Conservation (phyloP, 2,797 vertebrate genomes). For the Danio aesculapii region DNA sequence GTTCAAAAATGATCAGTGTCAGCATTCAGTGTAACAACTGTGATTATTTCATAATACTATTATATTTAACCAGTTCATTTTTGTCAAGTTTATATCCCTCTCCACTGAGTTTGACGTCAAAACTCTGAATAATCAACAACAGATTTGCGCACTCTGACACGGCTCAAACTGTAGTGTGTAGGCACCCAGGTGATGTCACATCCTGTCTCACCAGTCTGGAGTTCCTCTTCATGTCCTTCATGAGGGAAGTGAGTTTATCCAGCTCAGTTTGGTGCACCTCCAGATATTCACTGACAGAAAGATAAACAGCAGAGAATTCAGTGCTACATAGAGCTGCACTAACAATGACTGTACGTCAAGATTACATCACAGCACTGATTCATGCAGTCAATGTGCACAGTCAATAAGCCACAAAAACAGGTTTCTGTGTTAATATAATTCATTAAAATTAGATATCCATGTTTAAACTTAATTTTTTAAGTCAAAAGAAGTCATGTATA, state of each 20-base stretch:
- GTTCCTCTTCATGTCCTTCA: slow-evolving; percentile 99
- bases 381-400: not conserved
- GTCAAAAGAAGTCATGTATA: too few species aligned
- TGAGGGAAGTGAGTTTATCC: slow-evolving; percentile 92
- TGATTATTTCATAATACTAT: not conserved
- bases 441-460: too few species aligned
- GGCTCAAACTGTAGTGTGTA: not conserved
- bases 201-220: slow-evolving; percentile 91
- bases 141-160: not conserved
- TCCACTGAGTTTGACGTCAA: not conserved
- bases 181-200: not conserved
- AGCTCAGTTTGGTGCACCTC: slow-evolving; percentile 94
- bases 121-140: not conserved
- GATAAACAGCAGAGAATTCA: not conserved
- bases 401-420: too few species aligned
- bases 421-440: too few species aligned
- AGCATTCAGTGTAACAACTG: not conserved
- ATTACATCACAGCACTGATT: not conserved
- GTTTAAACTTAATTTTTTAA: too few species aligned
- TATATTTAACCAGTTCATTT: not conserved
- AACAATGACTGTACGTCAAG: not conserved
- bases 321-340: not conserved
- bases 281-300: slow-evolving; percentile 88
- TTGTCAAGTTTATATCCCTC: not conserved
- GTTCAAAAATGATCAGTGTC: not conserved